A percentile compares a stretch with the other conserved stretches of the same genome.
These are phyloP conservation scores for Leptogaster cylindrica DNA, from an alignment of 2,888 invertebrate genomes.

Conservation along the genomic window DNA sequence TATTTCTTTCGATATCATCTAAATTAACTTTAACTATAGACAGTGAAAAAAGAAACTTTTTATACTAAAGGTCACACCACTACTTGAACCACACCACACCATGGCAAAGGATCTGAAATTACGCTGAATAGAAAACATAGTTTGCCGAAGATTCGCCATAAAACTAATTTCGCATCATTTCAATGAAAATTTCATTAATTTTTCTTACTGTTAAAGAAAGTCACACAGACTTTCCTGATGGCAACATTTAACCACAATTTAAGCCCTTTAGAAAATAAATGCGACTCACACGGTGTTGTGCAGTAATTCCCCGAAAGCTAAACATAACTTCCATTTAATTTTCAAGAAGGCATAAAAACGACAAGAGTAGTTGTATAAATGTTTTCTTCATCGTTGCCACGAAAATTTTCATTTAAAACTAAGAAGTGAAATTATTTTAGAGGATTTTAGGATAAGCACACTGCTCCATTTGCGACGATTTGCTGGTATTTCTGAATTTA, in stretches of 20 bases:
- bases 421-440: slow-evolving; percentile 29
- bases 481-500: slow-evolving; percentile 5
- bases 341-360: slow-evolving; percentile 19
- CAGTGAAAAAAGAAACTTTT: no score
- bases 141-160: no score
- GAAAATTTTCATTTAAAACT: slow-evolving; percentile 33
- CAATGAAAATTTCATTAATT: neutral
- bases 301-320: slow-evolving; percentile 1
- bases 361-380: slow-evolving; percentile 9
- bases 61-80: no score
- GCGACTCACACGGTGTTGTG: neutral
- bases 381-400: slow-evolving; percentile 6
- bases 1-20: no score
- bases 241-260: slow-evolving; percentile 2
- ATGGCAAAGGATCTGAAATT: no score
- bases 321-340: slow-evolving; percentile 19
- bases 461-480: neutral
- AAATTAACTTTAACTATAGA: no score
- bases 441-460: slow-evolving; percentile 31
- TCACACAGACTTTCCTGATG: no score
- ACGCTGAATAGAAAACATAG: no score
- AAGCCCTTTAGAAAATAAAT: neutral
- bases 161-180: slow-evolving; percentile 13
- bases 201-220: neutral
- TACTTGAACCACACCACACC: no score